Base-by-base conservation (phyloP, 2,797 vertebrate species). In the Dallia pectoralis region DNA sequence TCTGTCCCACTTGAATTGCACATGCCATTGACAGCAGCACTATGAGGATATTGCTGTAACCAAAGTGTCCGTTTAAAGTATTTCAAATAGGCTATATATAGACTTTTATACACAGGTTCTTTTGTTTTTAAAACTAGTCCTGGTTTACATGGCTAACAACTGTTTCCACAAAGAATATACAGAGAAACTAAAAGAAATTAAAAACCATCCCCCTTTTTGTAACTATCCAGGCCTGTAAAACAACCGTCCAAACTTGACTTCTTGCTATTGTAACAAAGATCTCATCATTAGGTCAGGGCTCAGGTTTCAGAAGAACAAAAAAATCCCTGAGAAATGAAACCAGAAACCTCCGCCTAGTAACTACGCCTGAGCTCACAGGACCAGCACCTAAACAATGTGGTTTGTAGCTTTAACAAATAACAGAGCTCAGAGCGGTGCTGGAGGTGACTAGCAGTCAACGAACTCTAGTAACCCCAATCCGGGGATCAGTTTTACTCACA, bases 401-500 rank as follows among this genome's bases (percentile, higher is more conserved):
- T 85, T 84, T 83, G 85, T 85, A 76, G 90, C 87, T 84, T 84
- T 87, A 88, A 90, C 84, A 87, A 87, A 90, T 87, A 84, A 83
- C 87, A 81, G 74, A 72, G 88, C 82, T 74, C 72, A 80, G 44
- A 84, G 91, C 89, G 56, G 77, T 68, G 79, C 51, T n/a, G 4
- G 71, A 75, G 92, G 93, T 95, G 93, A 93, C 91, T 92, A 14
- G 2, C 79, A 62, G 92, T 91, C 94, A 93, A 77, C 81, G 91
- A 88, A 91, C 94, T 86, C 32, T 40, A 88, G 87, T 95, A 90
- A 93, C 88, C 91, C 82, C 71, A 33, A 73, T 15, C 2, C 27
- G 22, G n/a, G 30, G 27, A 61, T 30, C 6, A 25, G 22, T 30
- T 36, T n/a, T 48, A 61, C 18, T 29, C 61, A 56, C 70, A 70